These are phyloP conservation scores for Tenthredo mesomela DNA, from an alignment of 2,888 invertebrate species.

Conservation along the genomic window DNA sequence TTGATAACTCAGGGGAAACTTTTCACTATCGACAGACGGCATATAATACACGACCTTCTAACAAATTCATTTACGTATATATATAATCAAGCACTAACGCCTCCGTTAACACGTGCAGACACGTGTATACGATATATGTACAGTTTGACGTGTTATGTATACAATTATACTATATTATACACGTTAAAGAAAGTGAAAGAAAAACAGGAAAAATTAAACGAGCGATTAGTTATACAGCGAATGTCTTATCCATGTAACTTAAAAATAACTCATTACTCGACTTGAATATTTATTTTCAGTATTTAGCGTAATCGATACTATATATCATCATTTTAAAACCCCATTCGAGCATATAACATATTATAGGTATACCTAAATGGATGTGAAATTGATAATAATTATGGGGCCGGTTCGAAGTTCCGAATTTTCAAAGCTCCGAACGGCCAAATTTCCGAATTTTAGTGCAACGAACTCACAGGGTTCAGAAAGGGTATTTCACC, in stretches of 20 bases:
- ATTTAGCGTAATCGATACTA: not conserved
- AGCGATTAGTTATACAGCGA: not conserved
- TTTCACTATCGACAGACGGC: not conserved
- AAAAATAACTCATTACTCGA: not conserved
- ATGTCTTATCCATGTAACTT: not conserved
- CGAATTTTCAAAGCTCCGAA: no score
- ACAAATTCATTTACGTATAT: not conserved
- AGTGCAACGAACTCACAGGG: no score
- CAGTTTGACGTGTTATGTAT: not conserved
- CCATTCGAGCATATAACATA: not conserved
- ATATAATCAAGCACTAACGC: not conserved
- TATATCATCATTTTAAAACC: not conserved
- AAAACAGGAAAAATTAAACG: not conserved
- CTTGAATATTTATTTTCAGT: not conserved
- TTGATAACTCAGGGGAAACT: not conserved
- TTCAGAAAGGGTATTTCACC: no score
- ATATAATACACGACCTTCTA: not conserved
- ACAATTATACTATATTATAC: not conserved
- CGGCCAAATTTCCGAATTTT: no score
- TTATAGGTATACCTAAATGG: not conserved
- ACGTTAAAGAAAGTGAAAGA: not conserved
- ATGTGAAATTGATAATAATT: not conserved
- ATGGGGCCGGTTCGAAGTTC: no score
- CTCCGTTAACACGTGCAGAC: constrained; percentile 1
- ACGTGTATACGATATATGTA: not conserved